Evolutionary conservation across 2,113 vertebrate genomes (phyloP), one percentile per base, ranked within the genome.

Genomic region (Ciconia stormi): DNA sequence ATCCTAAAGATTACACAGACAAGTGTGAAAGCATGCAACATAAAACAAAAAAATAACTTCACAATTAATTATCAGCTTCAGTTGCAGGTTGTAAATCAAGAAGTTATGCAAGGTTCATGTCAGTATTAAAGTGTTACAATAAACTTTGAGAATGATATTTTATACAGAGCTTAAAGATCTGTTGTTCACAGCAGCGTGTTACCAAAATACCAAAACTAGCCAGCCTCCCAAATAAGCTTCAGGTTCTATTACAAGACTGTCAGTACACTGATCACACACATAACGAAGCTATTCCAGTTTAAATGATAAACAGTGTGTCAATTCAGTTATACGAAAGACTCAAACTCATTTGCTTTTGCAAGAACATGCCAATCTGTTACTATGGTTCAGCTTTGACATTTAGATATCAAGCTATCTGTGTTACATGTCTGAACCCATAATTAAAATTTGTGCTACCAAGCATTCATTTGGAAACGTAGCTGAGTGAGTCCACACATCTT

Each of bases 1-100:
- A 99, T 99, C 97, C 99, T 99, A 94, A 90, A 72, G 49, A 72
- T 82, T 61, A 83, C 19, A 96, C 6, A 74, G 61, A 66, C 4
- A 82, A 82, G 49, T 30, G 12, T 87, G 66, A 97, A 91, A n/a
- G 8, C 17, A 82, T 16, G 40, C 66, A 82, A 72, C 19, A 85
- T 21, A 67, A 72, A 94, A 55, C 36, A 81, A 76, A 74, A 46
- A 86, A 58, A 26, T 10, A 71, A 42, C 18, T 66, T 91, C 44
- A 89, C 26, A 58, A 65, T 44, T 83, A 52, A 78, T 67, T 36
- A 87, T 5, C 46, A 74, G 21, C 26, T 84, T 89, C 59, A 81
- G 44, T 0, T 76, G 46, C 34, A 85, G 36, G 9, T 40, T 74
- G 34, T 36, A 79, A 82, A 87, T 29, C 15, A 9, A 23, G 12